Evolutionary conservation across 2,797 vertebrate species (phyloP).

Genomic region (Monodelphis domestica): DNA sequence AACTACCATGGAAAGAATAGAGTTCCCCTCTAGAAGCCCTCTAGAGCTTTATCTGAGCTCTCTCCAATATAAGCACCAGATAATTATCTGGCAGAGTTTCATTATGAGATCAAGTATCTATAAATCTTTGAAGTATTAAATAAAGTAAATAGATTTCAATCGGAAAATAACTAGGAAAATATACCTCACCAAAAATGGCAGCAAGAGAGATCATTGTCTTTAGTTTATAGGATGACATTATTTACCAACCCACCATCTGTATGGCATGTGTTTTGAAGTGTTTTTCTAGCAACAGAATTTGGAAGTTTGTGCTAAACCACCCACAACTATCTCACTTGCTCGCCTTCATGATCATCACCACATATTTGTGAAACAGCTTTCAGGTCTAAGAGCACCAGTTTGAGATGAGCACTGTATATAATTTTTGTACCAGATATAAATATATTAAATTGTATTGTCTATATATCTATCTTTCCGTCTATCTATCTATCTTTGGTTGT

Average conservation of each 20-base stretch:
- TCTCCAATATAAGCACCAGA: neutral
- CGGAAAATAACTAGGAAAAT: neutral
- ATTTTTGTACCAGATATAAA: neutral
- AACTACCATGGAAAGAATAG: neutral
- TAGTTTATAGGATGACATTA: neutral
- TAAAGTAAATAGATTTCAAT: neutral
- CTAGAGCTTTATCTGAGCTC: neutral
- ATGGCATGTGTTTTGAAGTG: neutral
- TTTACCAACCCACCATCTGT: neutral
- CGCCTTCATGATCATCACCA: neutral
- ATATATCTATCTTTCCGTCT: too few species aligned
- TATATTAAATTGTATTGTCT: too few species aligned
- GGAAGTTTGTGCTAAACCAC: neutral
- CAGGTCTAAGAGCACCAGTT: neutral
- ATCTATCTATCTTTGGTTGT: too few species aligned
- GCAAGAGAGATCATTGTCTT: neutral
- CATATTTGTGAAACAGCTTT: neutral
- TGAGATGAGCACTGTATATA: neutral
- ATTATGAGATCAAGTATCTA: neutral
- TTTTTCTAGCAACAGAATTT: neutral
- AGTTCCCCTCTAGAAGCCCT: neutral
- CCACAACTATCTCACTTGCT: neutral
- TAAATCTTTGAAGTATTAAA: neutral
- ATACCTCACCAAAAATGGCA: neutral
- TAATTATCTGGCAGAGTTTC: neutral